These are phyloP conservation scores for Zele albiditarsus DNA, from an alignment of 2,888 invertebrate species.

Conservation along the genomic window DNA sequence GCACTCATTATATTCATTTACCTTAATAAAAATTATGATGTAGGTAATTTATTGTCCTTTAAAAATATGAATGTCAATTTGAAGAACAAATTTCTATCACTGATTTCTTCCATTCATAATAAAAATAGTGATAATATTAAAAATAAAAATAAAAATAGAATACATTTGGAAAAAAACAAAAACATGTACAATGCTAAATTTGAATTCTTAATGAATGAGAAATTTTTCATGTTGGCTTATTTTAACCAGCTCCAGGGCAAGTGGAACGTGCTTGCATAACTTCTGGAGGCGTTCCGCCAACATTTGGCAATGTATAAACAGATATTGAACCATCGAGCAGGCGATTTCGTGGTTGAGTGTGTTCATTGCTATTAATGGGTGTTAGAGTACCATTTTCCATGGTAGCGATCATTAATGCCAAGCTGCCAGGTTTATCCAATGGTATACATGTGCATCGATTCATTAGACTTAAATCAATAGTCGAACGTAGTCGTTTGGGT, in stretches of 20 bases:
- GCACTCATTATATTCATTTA: too few species aligned
- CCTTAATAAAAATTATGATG: conserved; percentile 7
- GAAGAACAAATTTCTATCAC: not conserved
- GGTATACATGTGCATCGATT: conserved; percentile 62
- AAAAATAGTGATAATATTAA: not conserved
- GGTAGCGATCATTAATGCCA: conserved; percentile 17
- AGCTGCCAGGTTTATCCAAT: conserved; percentile 63
- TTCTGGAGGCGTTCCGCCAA: conserved; percentile 55
- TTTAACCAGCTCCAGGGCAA: conserved; percentile 49
- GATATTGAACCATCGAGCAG: conserved; percentile 56
- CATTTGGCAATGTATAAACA: conserved; percentile 56
- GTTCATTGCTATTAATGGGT: conserved; percentile 33
- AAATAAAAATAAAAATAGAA: not conserved
- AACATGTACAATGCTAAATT: not conserved
- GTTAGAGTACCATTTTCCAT: conserved; percentile 8
- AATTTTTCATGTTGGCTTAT: not conserved
- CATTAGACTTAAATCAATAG: conserved; percentile 58
- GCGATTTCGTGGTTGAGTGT: conserved; percentile 34
- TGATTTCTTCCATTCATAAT: not conserved
- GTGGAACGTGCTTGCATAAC: conserved; percentile 54
- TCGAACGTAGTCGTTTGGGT: conserved; percentile 55
- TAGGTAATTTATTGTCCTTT: conserved; percentile 18
- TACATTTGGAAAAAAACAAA: not conserved
- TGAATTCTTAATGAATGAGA: not conserved
- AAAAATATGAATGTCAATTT: conserved; percentile 26